phyloP scores from a whole-genome alignment of 2,888 invertebrate species.

The Uloborus plumipes region DNA sequence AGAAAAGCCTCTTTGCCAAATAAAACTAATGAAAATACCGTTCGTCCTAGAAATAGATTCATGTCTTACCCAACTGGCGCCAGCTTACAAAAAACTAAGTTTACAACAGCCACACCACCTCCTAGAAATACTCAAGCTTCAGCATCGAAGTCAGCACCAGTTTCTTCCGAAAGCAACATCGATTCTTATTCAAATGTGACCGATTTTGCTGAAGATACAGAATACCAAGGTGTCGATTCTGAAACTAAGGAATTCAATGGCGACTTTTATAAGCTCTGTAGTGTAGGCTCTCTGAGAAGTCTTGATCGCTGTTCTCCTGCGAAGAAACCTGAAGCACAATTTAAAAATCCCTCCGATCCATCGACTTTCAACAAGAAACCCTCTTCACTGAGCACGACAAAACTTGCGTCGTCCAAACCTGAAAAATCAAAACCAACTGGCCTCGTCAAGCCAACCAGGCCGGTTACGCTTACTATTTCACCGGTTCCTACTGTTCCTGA shows the following conservation, averaged over 20 bases:
- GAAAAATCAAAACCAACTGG: conserved; percentile 53
- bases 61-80: conserved; percentile 23
- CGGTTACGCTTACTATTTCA: conserved; percentile 25
- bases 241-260: conserved; percentile 78
- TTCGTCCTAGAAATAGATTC: conserved; percentile 15
- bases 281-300: conserved; percentile 80
- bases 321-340: conserved; percentile 10
- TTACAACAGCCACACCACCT: background rate
- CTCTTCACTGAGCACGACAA: background rate
- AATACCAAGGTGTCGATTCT: conserved; percentile 61
- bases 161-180: background rate
- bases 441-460: conserved; percentile 50
- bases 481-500: conserved; percentile 37
- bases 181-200: background rate
- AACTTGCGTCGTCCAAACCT: conserved; percentile 4
- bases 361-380: conserved; percentile 15
- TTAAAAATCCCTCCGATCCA: conserved; percentile 10
- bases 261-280: conserved; percentile 84
- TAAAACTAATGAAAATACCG: background rate
- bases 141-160: background rate
- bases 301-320: conserved; percentile 39
- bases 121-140: background rate
- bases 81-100: background rate
- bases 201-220: conserved; percentile 58
- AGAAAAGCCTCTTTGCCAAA: conserved; percentile 36